Conservation (phyloP, 2,113 vertebrate genomes). For the Ariopsis seemanni region DNA sequence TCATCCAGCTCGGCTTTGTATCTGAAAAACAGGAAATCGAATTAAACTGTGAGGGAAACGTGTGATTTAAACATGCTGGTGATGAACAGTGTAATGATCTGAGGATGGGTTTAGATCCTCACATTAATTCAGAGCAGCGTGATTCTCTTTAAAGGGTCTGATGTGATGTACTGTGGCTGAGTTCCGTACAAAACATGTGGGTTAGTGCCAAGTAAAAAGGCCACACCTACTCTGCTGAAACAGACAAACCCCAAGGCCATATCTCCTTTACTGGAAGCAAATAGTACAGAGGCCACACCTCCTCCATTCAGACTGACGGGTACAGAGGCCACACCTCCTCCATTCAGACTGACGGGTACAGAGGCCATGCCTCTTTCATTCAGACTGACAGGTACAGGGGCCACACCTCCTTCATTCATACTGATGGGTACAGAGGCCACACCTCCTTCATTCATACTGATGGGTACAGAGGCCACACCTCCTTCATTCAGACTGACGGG, state of each 20-base stretch:
- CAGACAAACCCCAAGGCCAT: neutral
- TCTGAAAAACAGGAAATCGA: constrained; percentile 12
- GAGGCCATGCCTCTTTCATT: too few species aligned
- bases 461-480: neutral
- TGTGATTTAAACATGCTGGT: neutral
- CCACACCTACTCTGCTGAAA: neutral
- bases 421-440: neutral
- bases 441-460: neutral
- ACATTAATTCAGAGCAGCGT: neutral
- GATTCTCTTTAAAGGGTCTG: neutral
- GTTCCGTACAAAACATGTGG: neutral
- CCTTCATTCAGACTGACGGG: neutral
- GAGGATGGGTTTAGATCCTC: neutral
- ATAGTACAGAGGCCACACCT: too few species aligned
- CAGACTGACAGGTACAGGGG: too few species aligned
- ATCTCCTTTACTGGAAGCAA: neutral
- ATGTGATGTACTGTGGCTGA: neutral
- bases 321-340: too few species aligned
- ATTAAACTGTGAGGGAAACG: neutral
- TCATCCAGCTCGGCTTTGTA: neutral
- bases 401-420: neutral
- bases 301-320: too few species aligned
- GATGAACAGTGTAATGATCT: neutral
- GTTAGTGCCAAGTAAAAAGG: neutral
- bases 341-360: too few species aligned